Evolutionary conservation across 2,888 invertebrate genomes (phyloP).

Genomic region (Epiblema foenella): DNA sequence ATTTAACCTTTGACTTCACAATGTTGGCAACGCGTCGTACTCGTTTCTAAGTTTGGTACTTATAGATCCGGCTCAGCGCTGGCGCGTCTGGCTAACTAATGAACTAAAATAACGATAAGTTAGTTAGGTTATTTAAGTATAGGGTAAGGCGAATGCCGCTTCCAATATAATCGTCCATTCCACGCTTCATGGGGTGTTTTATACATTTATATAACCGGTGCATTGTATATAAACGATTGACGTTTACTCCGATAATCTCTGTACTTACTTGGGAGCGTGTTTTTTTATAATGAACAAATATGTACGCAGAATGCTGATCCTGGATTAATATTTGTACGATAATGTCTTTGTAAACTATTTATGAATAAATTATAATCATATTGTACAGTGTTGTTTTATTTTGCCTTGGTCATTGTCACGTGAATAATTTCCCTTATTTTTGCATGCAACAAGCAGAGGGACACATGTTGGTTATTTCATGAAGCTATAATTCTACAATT

Average conservation of each 20-base stretch:
- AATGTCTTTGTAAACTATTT: constrained; percentile 84
- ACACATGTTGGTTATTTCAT: no score
- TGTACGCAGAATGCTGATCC: constrained; percentile 63
- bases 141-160: constrained; percentile 63
- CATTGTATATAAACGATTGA: constrained; percentile 67
- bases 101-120: constrained; percentile 60
- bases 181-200: constrained; percentile 58
- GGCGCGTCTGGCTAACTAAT: constrained; percentile 61
- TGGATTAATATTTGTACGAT: constrained; percentile 79
- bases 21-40: not conserved
- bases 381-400: constrained; percentile 75
- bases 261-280: constrained; percentile 60
- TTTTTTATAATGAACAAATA: constrained; percentile 61
- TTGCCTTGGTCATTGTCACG: not conserved
- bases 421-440: no score
- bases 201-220: constrained; percentile 54
- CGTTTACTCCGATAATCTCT: constrained; percentile 53
- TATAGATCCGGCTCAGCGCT: constrained; percentile 26
- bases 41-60: not conserved
- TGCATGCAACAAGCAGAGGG: no score
- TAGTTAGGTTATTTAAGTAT: constrained; percentile 76
- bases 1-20: constrained; percentile 6
- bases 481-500: no score
- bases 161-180: constrained; percentile 68
- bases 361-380: constrained; percentile 85